Percentiles rank a stretch among this genome's conserved stretches.
Conservation (phyloP, 2,888 invertebrate genomes). For the Cheilosia pagana region DNA sequence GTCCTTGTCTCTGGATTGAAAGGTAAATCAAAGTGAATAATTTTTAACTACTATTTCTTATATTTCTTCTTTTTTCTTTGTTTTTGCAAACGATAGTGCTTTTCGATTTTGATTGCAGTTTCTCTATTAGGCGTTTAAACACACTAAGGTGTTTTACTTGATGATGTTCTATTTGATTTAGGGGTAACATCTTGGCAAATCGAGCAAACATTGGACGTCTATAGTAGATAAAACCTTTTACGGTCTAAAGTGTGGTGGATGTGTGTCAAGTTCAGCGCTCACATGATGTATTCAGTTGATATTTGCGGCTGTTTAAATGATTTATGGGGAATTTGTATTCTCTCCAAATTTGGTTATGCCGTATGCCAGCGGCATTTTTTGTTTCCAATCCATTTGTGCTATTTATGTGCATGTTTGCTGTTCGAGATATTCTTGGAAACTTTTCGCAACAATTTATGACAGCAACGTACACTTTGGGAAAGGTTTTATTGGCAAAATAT, state of each 20-base stretch:
- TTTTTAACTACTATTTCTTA: conserved; percentile 34
- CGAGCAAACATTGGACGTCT: conserved; percentile 14
- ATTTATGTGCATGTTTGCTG: conserved; percentile 5
- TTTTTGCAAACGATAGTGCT: conserved; percentile 33
- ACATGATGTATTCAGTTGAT: background rate
- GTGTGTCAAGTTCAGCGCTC: conserved; percentile 27
- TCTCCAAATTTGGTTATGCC: conserved; percentile 11
- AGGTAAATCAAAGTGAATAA: conserved; percentile 84
- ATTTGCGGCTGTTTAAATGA: conserved; percentile 6
- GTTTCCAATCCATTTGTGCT: conserved; percentile 27
- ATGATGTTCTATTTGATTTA: background rate
- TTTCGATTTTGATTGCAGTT: conserved; percentile 25
- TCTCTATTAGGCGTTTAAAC: background rate
- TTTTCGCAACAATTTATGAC: background rate
- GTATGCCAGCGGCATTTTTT: background rate
- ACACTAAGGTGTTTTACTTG: conserved; percentile 19
- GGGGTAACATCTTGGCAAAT: background rate
- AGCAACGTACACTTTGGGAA: background rate
- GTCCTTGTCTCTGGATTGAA: conserved; percentile 94
- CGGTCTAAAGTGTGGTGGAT: background rate
- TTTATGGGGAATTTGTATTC: conserved; percentile 15
- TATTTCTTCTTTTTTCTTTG: conserved; percentile 13
- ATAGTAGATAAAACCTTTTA: conserved; percentile 14
- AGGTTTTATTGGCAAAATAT: background rate
- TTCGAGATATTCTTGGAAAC: background rate